These are phyloP conservation scores for Sapayoa aenigma DNA, from an alignment of 2,113 vertebrate species.

Conservation along the genomic window DNA sequence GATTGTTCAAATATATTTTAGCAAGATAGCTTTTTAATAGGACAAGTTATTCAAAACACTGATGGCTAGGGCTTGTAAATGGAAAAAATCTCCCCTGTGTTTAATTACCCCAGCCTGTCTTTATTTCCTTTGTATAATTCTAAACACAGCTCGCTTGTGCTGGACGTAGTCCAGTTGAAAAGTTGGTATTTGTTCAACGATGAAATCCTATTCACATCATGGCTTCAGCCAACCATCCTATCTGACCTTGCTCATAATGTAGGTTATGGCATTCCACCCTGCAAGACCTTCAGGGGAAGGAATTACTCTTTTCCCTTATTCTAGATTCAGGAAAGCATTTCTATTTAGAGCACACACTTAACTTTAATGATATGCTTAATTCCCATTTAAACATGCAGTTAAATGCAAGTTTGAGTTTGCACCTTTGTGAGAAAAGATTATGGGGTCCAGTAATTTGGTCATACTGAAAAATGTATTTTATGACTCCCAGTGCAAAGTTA, in stretches of 20 bases:
- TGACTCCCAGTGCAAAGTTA: neutral
- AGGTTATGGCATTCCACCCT: neutral
- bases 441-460: neutral
- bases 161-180: conserved; percentile 16
- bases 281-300: neutral
- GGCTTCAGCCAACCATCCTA: neutral
- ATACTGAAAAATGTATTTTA: neutral
- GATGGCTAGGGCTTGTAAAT: neutral
- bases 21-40: conserved; percentile 54
- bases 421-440: neutral
- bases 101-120: conserved; percentile 40
- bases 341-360: conserved; percentile 39
- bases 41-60: conserved; percentile 41
- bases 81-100: conserved; percentile 46
- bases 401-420: neutral
- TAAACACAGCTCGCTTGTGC: neutral
- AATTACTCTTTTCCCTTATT: neutral
- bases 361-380: conserved; percentile 34
- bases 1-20: conserved; percentile 51
- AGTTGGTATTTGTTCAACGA: neutral
- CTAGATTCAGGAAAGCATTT: neutral
- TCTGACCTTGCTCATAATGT: neutral
- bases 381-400: neutral
- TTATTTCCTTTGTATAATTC: conserved; percentile 22
- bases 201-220: neutral